Evolutionary conservation across 2,888 invertebrate genomes (phyloP).

Genomic region (Protophormia terraenovae): DNA sequence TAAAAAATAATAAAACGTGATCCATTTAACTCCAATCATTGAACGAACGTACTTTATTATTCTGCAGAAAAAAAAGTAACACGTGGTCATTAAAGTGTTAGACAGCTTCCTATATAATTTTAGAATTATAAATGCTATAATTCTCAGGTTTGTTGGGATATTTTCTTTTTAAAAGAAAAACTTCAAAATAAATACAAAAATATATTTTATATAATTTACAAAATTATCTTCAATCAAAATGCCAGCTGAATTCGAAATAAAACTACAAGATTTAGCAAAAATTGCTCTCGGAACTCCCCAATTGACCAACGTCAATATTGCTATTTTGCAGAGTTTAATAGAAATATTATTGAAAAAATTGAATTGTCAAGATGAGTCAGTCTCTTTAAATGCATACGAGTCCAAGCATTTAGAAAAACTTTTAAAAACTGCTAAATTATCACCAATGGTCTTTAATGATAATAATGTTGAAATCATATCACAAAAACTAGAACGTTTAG

Average conservation of each 20-base stretch:
- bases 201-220: neutral
- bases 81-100: no score
- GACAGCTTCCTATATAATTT: no score
- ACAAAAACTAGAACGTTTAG: constrained; percentile 70
- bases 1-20: no score
- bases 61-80: no score
- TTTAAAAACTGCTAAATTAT: constrained; percentile 70
- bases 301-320: constrained; percentile 73
- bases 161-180: no score
- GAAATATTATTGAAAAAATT: constrained; percentile 77
- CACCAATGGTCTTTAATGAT: constrained; percentile 74
- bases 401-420: constrained; percentile 73
- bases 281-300: constrained; percentile 77
- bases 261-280: constrained; percentile 75
- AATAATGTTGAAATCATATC: constrained; percentile 70
- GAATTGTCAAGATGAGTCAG: constrained; percentile 74
- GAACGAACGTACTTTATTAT: no score
- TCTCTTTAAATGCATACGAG: constrained; percentile 74
- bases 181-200: neutral
- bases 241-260: constrained; percentile 70
- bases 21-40: no score
- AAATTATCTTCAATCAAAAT: neutral
- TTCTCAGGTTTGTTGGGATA: no score
- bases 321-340: constrained; percentile 76
- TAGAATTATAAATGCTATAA: no score